Percentiles rank a stretch among this genome's conserved stretches.
phyloP scores from a whole-genome alignment of 1,140 invertebrate species.

The Leucophenga varia region DNA sequence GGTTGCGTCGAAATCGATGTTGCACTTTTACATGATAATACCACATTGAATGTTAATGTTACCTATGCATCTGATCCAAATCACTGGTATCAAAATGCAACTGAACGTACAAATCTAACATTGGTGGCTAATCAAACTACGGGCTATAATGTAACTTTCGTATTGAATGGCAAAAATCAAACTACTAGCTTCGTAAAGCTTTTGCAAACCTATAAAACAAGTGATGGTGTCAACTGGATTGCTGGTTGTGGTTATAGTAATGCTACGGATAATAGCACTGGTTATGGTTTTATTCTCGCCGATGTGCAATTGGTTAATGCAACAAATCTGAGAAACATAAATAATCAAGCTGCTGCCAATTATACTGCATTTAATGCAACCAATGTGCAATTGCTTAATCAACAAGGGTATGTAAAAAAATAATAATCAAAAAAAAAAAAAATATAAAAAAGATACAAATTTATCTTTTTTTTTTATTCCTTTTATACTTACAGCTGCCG shows the following conservation, averaged over 20 bases:
- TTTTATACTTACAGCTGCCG: slow-evolving; percentile 3
- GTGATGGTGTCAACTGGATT: slow-evolving; percentile 15
- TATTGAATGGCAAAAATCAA: not conserved
- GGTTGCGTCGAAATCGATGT: slow-evolving; percentile 15
- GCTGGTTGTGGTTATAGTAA: slow-evolving; percentile 29
- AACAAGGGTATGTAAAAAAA: too few relatives aligned
- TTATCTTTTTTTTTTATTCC: too few relatives aligned
- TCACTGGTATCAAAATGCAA: slow-evolving; percentile 12
- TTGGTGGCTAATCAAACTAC: not conserved
- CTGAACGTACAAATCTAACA: slow-evolving; percentile 18
- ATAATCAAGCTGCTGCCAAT: not conserved
- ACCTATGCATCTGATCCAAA: slow-evolving; percentile 10
- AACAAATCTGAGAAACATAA: too few relatives aligned
- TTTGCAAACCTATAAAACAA: not conserved
- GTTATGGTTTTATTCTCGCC: slow-evolving; percentile 29
- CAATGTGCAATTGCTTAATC: too few relatives aligned
- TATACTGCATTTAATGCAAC: too few relatives aligned
- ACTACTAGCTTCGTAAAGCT: slow-evolving; percentile 17
- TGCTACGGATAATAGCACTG: not conserved
- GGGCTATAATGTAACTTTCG: slow-evolving; percentile 29
- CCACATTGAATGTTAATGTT: slow-evolving; percentile 19
- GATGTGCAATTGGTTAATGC: not conserved
- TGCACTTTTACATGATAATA: not conserved
- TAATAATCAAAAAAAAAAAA: too few relatives aligned
- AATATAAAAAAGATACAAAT: too few relatives aligned